These are phyloP conservation scores for Limnephilus marmoratus DNA, from an alignment of 2,888 invertebrate species.

Conservation along the genomic window DNA sequence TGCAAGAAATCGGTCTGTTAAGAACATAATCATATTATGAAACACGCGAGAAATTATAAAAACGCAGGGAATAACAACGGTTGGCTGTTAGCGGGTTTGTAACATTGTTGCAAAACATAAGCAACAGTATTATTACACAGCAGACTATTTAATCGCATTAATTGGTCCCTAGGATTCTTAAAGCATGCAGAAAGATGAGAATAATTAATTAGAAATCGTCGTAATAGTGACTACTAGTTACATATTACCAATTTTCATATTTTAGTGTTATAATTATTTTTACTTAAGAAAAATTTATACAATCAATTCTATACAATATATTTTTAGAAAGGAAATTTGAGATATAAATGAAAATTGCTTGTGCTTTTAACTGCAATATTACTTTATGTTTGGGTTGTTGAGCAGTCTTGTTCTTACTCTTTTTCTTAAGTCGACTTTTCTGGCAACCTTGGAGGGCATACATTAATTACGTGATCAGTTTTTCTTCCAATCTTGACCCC, in stretches of 20 bases:
- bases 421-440: not conserved
- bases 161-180: not conserved
- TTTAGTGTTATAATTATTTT: not conserved
- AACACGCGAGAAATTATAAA: constrained; percentile 33
- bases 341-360: not conserved
- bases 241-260: not conserved
- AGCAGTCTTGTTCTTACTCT: not conserved
- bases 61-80: not conserved
- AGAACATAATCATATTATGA: not conserved
- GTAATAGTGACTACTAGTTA: not conserved
- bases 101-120: not conserved
- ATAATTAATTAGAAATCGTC: not conserved
- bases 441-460: no score
- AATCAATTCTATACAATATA: not conserved
- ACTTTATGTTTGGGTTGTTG: not conserved
- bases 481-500: no score
- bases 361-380: not conserved
- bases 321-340: not conserved
- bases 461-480: no score
- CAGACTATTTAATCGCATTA: not conserved
- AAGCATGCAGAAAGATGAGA: not conserved
- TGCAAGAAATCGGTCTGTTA: constrained; percentile 14
- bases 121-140: not conserved
- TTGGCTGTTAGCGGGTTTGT: not conserved
- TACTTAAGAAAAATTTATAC: not conserved